Conservation (phyloP, 1,140 invertebrate species). For the Drosophila pandora region DNA sequence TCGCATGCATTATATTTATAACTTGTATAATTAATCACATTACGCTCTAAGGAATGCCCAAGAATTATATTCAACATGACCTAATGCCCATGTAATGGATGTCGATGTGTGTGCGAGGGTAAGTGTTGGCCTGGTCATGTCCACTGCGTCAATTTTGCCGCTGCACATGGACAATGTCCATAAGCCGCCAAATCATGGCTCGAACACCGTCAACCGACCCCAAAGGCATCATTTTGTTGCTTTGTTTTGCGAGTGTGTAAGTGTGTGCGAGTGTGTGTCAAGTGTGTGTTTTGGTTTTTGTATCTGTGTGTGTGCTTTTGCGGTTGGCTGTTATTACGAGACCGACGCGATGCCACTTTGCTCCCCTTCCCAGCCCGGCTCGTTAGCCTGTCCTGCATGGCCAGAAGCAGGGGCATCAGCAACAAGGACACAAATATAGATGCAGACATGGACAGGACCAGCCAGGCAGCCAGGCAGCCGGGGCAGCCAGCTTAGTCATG, state of each 20-base stretch:
- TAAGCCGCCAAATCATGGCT: conserved; percentile 46
- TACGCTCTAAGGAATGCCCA: conserved; percentile 49
- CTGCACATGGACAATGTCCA: conserved; percentile 37
- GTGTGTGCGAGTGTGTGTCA: conserved; percentile 25
- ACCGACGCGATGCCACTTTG: conserved; percentile 45
- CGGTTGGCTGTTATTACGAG: conserved; percentile 61
- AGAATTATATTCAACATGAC: conserved; percentile 66
- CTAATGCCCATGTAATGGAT: conserved; percentile 24
- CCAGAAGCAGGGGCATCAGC: conserved; percentile 23
- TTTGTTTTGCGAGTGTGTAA: conserved; percentile 31
- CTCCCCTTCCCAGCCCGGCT: conserved; percentile 34
- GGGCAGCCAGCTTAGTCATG: conserved; percentile 63
- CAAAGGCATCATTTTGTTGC: conserved; percentile 48
- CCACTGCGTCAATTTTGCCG: conserved; percentile 50
- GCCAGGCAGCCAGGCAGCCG: not conserved
- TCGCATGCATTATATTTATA: conserved; percentile 63
- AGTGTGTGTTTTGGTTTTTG: not conserved
- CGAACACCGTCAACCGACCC: conserved; percentile 57
- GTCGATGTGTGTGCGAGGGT: not conserved
- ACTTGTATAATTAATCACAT: conserved; percentile 70
- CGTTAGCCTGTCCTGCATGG: conserved; percentile 52
- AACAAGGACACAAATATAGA: conserved; percentile 42
- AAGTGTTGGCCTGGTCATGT: conserved; percentile 13
- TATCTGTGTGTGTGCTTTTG: conserved; percentile 41
- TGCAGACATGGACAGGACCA: conserved; percentile 19